These are phyloP conservation scores for Ascidia mentula DNA, from an alignment of 23 tunicate genomes.

Conservation along the genomic window DNA sequence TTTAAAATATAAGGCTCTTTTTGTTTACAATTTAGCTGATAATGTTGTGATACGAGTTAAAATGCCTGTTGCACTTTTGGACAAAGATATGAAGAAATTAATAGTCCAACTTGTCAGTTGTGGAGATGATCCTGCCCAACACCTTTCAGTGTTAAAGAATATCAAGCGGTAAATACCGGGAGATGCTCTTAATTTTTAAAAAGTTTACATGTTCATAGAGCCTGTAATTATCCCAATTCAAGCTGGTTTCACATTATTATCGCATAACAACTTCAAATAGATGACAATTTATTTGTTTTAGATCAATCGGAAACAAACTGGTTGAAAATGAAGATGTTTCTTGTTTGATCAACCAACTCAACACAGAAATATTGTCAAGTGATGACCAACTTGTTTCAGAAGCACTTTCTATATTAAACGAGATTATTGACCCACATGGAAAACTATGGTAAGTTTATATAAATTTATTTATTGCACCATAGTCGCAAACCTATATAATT, in stretches of 20 bases:
- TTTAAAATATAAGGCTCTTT: too few relatives aligned
- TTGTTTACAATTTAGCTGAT: neutral
- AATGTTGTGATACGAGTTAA: neutral
- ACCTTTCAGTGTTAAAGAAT: neutral
- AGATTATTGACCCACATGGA: neutral
- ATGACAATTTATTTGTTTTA: too few relatives aligned
- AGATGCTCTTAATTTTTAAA: too few relatives aligned
- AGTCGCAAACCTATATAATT: neutral
- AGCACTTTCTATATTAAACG: neutral
- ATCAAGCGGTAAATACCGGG: neutral
- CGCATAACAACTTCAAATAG: too few relatives aligned
- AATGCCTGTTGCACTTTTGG: neutral
- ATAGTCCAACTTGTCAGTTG: neutral
- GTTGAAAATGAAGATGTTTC: slow-evolving; percentile 1
- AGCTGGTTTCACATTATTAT: too few relatives aligned
- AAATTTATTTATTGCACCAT: neutral
- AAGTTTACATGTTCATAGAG: too few relatives aligned
- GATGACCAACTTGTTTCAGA: neutral
- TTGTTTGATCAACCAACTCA: neutral
- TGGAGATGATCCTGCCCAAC: neutral
- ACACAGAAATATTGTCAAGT: neutral
- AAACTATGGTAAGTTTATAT: neutral
- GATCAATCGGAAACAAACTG: neutral
- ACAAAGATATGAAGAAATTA: neutral
- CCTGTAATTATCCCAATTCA: too few relatives aligned